phyloP scores from a whole-genome alignment of 2,888 invertebrate genomes.

The Branchellion lobata region DNA sequence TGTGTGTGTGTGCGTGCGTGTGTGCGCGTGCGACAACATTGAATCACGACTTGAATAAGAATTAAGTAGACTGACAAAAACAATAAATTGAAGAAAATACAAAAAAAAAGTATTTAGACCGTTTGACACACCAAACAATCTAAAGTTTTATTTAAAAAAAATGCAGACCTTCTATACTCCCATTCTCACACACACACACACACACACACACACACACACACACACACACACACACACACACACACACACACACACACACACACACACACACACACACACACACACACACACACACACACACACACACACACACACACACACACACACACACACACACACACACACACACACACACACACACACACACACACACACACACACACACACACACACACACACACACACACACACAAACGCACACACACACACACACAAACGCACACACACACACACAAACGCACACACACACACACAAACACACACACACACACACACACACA shows the following conservation, averaged over 20 bases:
- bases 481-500: conserved; percentile 20
- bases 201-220: conserved; percentile 17
- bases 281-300: conserved; percentile 14
- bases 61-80: too few relatives aligned
- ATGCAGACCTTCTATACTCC: too few relatives aligned
- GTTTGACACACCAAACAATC: too few relatives aligned
- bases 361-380: conserved; percentile 4
- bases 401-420: conserved; percentile 6
- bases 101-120: too few relatives aligned
- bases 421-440: neutral
- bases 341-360: too few relatives aligned
- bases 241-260: conserved; percentile 43
- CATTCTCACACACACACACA: conserved; percentile 24
- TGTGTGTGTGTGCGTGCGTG: neutral
- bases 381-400: neutral
- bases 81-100: too few relatives aligned
- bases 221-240: conserved; percentile 29
- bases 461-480: conserved; percentile 18
- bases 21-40: neutral
- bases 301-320: too few relatives aligned
- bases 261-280: conserved; percentile 42
- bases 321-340: too few relatives aligned
- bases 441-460: neutral
- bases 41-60: too few relatives aligned
- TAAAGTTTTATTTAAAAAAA: too few relatives aligned